Conservation (phyloP, 2,113 vertebrate species). For the Aviceda subcristata region DNA sequence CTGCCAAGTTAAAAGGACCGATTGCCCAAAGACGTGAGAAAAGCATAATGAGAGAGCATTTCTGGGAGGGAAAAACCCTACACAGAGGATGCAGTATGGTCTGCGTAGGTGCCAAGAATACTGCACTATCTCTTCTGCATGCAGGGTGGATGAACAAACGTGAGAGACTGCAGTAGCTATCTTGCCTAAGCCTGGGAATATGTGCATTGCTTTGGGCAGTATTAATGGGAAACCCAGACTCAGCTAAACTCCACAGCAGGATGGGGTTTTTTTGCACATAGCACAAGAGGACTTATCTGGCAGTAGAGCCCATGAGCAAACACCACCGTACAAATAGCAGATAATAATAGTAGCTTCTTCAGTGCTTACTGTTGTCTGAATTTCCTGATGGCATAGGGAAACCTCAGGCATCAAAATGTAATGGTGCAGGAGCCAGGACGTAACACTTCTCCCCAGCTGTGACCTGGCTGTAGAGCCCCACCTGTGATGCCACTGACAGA, state of each 20-base stretch:
- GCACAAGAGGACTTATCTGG: background rate
- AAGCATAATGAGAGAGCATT: background rate
- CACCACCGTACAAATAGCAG: background rate
- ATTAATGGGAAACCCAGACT: background rate
- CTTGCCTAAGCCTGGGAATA: background rate
- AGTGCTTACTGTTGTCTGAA: background rate
- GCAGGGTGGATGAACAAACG: background rate
- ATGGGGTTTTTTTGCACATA: background rate
- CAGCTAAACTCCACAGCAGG: background rate
- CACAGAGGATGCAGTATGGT: background rate
- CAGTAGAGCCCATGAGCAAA: background rate
- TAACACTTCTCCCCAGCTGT: background rate
- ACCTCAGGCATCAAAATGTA: background rate
- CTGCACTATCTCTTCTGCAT: background rate
- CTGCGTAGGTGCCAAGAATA: background rate
- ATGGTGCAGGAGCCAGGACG: background rate
- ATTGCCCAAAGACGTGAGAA: background rate
- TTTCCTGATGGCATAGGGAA: background rate
- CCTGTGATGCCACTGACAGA: background rate
- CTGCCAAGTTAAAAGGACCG: background rate
- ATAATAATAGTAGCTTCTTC: background rate
- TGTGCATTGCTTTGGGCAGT: background rate
- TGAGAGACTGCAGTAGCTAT: background rate
- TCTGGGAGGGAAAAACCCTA: background rate
- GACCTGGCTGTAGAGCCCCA: background rate